Evolutionary conservation across 2,888 invertebrate species (phyloP).

Genomic region (Chaetoderma sp.): DNA sequence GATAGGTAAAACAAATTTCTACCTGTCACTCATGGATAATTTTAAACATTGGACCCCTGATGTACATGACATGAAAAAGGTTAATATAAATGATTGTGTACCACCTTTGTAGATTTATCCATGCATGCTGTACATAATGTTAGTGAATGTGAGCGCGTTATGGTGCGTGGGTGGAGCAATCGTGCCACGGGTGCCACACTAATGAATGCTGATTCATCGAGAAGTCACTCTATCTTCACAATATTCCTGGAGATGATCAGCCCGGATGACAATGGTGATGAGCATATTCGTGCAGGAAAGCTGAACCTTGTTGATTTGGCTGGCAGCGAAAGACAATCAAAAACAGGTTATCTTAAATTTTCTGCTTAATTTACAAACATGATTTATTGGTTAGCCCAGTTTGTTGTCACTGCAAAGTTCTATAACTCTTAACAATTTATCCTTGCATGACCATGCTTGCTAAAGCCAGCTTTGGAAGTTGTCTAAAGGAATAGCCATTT

Average conservation of each 20-base stretch:
- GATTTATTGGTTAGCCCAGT: no score
- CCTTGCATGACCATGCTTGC: no score
- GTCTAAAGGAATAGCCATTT: not conserved
- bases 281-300: slow-evolving; percentile 78
- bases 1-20: no score
- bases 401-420: no score
- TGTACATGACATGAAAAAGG: no score
- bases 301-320: slow-evolving; percentile 90
- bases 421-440: not conserved
- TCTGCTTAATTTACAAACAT: not conserved
- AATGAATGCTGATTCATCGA: slow-evolving; percentile 86
- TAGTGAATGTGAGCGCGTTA: slow-evolving; percentile 80
- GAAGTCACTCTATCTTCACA: slow-evolving; percentile 90
- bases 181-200: slow-evolving; percentile 86
- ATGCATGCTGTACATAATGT: slow-evolving; percentile 84
- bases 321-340: slow-evolving; percentile 87
- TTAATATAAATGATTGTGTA: no score
- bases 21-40: no score
- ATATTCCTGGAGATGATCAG: slow-evolving; percentile 86
- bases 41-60: no score
- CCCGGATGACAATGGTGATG: slow-evolving; percentile 71
- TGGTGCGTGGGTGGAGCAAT: slow-evolving; percentile 83
- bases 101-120: slow-evolving; percentile 76
- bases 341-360: slow-evolving; percentile 72
- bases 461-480: not conserved